These are phyloP conservation scores for Pantherophis vulpinus DNA, from an alignment of 2,797 vertebrate genomes.

Conservation along the genomic window DNA sequence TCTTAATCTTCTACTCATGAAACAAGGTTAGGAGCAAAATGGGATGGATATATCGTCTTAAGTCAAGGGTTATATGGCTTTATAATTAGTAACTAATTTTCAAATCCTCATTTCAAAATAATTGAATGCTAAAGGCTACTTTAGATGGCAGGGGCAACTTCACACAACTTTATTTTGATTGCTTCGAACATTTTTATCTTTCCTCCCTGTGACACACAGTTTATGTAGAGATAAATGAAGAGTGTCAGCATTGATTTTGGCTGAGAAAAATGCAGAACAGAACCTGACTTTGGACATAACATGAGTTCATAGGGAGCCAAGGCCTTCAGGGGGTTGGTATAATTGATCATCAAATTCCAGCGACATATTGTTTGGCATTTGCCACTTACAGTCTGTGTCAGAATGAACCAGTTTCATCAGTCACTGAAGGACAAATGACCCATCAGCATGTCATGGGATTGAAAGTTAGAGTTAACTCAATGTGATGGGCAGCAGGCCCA, in stretches of 20 bases:
- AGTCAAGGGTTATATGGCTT: neutral
- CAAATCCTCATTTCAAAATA: neutral
- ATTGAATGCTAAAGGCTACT: neutral
- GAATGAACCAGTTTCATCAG: neutral
- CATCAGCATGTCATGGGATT: neutral
- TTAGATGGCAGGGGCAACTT: neutral
- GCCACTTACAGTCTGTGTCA: neutral
- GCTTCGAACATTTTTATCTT: neutral
- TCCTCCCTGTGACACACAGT: neutral
- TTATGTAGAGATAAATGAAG: neutral
- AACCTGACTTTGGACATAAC: neutral
- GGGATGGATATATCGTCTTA: neutral
- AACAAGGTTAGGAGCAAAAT: neutral
- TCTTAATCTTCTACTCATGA: neutral
- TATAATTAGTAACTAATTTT: neutral
- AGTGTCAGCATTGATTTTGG: neutral
- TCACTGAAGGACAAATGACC: neutral
- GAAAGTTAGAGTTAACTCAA: slow-evolving; percentile 5
- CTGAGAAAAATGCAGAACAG: slow-evolving; percentile 8
- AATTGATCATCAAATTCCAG: slow-evolving; percentile 5
- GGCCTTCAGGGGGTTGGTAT: neutral
- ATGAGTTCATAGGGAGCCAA: neutral
- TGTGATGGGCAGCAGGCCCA: neutral
- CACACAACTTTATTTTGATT: neutral
- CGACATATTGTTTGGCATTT: neutral